A percentile compares a stretch with the other conserved stretches of the same genome.
phyloP scores from a whole-genome alignment of 2,113 vertebrate genomes.

The Hydrochoerus hydrochaeris region DNA sequence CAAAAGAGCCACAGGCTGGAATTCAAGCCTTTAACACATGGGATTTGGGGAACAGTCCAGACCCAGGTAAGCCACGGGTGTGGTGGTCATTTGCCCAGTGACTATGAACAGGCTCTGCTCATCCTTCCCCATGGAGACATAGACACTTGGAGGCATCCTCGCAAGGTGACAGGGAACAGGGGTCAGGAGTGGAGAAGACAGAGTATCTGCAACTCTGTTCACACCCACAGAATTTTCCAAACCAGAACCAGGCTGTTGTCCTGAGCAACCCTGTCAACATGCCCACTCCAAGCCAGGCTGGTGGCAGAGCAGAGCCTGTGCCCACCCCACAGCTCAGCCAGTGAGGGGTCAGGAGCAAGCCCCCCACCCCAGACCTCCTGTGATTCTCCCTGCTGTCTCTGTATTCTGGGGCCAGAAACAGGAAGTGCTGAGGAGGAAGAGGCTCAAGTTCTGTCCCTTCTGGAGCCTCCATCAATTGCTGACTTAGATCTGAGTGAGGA shows the following conservation, averaged over 20 bases:
- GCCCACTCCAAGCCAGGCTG: neutral
- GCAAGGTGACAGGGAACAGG: neutral
- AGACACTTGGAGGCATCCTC: neutral
- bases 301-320: too few species aligned
- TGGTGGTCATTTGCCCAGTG: neutral
- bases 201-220: neutral
- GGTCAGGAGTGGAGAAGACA: too few species aligned
- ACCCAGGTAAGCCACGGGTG: neutral
- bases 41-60: neutral
- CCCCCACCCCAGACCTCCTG: neutral
- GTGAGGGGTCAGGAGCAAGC: neutral
- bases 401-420: neutral
- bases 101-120: neutral
- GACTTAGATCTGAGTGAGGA: neutral
- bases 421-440: neutral
- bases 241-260: neutral
- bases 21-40: neutral
- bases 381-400: neutral
- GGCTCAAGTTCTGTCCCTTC: rapidly evolving
- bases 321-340: neutral
- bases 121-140: neutral
- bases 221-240: neutral
- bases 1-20: neutral
- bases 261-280: neutral
- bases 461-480: neutral